Percentiles rank a stretch among this genome's conserved stretches.
These are phyloP conservation scores for Platypus cylindrus DNA, from an alignment of 2,888 invertebrate genomes.

Conservation along the genomic window DNA sequence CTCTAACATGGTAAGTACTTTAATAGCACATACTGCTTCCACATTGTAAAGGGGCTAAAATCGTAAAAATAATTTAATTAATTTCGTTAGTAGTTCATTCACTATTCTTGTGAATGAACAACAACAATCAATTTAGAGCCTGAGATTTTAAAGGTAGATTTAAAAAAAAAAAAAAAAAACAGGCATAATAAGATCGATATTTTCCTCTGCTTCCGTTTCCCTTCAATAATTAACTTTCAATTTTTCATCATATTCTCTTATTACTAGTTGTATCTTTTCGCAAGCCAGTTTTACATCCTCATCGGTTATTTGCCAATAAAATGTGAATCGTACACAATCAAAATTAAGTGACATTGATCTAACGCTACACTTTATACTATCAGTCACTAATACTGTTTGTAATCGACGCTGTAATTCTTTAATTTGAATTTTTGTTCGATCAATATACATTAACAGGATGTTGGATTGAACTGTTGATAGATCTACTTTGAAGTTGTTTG, in stretches of 20 bases:
- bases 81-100: too few relatives aligned
- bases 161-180: too few relatives aligned
- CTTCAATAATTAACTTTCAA: too few relatives aligned
- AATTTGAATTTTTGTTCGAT: constrained; percentile 40
- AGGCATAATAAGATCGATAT: too few relatives aligned
- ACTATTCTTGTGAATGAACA: too few relatives aligned
- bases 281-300: constrained; percentile 55
- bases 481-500: constrained; percentile 52
- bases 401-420: constrained; percentile 43
- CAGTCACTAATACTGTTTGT: constrained; percentile 34
- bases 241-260: constrained; percentile 42
- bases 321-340: constrained; percentile 52
- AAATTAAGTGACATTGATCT: constrained; percentile 47
- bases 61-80: too few relatives aligned
- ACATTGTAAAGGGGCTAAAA: too few relatives aligned
- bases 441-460: constrained; percentile 54
- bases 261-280: constrained; percentile 59
- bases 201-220: too few relatives aligned
- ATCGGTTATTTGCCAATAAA: constrained; percentile 59
- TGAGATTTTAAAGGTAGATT: too few relatives aligned
- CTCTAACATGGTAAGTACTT: too few relatives aligned
- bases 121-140: too few relatives aligned
- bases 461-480: constrained; percentile 55
- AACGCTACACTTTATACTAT: constrained; percentile 43
- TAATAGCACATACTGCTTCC: too few relatives aligned